phyloP scores from a whole-genome alignment of 2,888 invertebrate genomes.

The Perizoma affinitatum region DNA sequence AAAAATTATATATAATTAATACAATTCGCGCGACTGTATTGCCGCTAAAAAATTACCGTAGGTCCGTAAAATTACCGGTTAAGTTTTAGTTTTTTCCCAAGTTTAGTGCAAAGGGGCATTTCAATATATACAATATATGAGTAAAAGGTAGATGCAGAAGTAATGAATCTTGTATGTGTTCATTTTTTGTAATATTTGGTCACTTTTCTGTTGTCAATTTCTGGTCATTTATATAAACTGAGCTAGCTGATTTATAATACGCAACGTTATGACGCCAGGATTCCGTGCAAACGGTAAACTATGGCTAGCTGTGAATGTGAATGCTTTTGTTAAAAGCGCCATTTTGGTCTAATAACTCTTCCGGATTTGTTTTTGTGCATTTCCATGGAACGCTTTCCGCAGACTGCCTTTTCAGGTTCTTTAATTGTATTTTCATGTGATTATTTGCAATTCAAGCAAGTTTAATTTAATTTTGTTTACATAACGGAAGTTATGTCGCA shows the following conservation, averaged over 20 bases:
- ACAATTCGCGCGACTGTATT: no score
- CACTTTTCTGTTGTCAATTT: background rate
- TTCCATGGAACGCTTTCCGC: conserved; percentile 29
- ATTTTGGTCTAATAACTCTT: conserved; percentile 36
- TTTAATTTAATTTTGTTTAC: background rate
- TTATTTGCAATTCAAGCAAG: conserved; percentile 14
- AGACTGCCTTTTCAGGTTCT: conserved; percentile 17
- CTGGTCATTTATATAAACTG: conserved; percentile 1
- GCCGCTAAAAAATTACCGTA: no score
- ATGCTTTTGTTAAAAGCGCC: conserved; percentile 44
- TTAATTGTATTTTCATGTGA: conserved; percentile 15
- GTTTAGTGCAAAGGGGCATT: no score
- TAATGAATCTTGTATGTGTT: no score
- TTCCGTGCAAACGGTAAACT: conserved; percentile 36
- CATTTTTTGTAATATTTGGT: no score
- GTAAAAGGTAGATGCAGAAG: no score
- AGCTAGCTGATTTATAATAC: conserved; percentile 15
- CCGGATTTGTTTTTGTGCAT: conserved; percentile 29
- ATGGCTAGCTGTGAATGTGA: conserved; percentile 47
- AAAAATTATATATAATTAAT: no score
- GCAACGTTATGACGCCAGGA: conserved; percentile 18
- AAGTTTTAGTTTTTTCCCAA: no score
- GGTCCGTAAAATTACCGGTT: no score
- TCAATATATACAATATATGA: no score
- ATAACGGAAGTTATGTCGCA: conserved; percentile 2